These are phyloP conservation scores for Gasteruption jaculator DNA, from an alignment of 2,888 invertebrate species.

Conservation along the genomic window DNA sequence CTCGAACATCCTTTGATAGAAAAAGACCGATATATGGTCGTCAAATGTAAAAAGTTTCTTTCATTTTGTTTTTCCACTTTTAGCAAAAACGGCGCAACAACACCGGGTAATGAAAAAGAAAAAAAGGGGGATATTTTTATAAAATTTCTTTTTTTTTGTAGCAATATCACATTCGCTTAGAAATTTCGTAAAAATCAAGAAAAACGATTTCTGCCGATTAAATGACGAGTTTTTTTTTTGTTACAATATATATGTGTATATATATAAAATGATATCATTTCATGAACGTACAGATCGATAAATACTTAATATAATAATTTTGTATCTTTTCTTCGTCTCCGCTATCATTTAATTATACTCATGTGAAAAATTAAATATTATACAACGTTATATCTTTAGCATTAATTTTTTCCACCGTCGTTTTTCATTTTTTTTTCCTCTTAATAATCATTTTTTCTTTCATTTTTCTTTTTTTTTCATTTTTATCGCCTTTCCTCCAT, in stretches of 20 bases:
- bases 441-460: constrained; percentile 7
- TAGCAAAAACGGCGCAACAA: too few relatives aligned
- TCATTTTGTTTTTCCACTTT: too few relatives aligned
- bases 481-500: constrained; percentile 14
- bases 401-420: constrained; percentile 27
- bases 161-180: too few relatives aligned
- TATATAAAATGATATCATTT: too few relatives aligned
- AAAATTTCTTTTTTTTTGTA: too few relatives aligned
- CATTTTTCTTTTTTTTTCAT: constrained; percentile 10
- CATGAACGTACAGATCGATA: constrained; percentile 4
- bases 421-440: constrained; percentile 19
- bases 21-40: too few relatives aligned
- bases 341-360: constrained; percentile 7
- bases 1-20: too few relatives aligned
- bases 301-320: constrained; percentile 4
- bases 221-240: neutral
- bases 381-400: constrained; percentile 20
- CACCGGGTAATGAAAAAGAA: too few relatives aligned
- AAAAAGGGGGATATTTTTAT: too few relatives aligned
- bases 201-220: constrained; percentile 6
- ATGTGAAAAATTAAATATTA: constrained; percentile 32
- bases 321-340: neutral
- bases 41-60: too few relatives aligned
- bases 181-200: too few relatives aligned
- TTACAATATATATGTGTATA: too few relatives aligned